Conservation (phyloP, 1,140 invertebrate species). For the Procambarus virginalis region DNA sequence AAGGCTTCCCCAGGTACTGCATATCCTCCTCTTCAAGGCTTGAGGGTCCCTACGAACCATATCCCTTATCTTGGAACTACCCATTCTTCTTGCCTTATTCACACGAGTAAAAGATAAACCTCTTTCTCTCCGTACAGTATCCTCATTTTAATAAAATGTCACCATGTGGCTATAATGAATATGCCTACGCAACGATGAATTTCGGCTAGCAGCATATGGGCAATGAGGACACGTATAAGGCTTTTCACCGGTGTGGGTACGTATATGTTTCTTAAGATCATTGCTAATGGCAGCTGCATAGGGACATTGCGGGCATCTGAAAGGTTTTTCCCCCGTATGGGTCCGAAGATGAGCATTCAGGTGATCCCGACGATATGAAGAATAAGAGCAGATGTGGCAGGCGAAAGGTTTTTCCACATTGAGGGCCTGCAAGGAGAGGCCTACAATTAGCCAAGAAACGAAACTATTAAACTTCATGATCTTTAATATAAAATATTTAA, state of each 20-base stretch:
- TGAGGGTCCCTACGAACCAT: too few relatives aligned
- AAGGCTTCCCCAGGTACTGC: too few relatives aligned
- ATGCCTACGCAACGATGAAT: slow-evolving; percentile 21
- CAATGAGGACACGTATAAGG: slow-evolving; percentile 26
- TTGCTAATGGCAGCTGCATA: slow-evolving; percentile 31
- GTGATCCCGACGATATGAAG: slow-evolving; percentile 26
- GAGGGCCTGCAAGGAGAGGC: slow-evolving; percentile 26
- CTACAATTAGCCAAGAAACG: slow-evolving; percentile 21
- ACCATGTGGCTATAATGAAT: slow-evolving; percentile 5
- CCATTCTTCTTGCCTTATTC: too few relatives aligned
- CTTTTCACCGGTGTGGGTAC: slow-evolving; percentile 25
- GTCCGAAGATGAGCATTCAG: slow-evolving; percentile 33
- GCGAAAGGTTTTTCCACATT: slow-evolving; percentile 23
- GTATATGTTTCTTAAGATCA: slow-evolving; percentile 41
- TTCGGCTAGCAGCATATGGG: slow-evolving; percentile 30
- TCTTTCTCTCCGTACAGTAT: too few relatives aligned
- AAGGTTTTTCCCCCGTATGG: slow-evolving; percentile 57
- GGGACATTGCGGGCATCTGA: slow-evolving; percentile 34
- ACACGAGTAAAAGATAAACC: too few relatives aligned
- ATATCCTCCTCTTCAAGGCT: too few relatives aligned
- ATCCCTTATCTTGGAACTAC: too few relatives aligned
- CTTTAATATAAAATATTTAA: not conserved
- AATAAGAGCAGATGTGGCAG: slow-evolving; percentile 39
- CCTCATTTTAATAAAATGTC: not conserved
- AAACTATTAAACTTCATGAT: not conserved